A percentile compares a stretch with the other conserved stretches of the same genome.
Conservation (phyloP, 1,140 invertebrate genomes). For the Thalassaphorura encarpata region DNA sequence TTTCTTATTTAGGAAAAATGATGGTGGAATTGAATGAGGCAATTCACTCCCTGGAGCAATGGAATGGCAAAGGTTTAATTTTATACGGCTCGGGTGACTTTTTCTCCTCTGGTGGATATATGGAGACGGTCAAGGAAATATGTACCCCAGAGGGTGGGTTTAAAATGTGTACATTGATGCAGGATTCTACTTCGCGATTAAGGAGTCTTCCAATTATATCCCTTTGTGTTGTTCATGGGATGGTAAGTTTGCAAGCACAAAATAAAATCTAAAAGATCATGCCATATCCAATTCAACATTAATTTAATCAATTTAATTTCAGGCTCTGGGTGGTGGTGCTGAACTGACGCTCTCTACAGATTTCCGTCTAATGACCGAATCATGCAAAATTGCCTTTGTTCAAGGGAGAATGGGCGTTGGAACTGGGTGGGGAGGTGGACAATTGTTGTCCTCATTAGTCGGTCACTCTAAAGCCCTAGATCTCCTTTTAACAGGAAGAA, state of each 20-base stretch:
- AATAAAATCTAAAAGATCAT: not conserved
- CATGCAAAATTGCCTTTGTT: conserved; percentile 41
- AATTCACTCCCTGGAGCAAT: conserved; percentile 41
- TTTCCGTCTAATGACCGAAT: conserved; percentile 42
- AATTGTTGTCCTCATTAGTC: conserved; percentile 40
- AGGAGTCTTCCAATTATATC: conserved; percentile 44
- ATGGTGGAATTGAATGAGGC: conserved; percentile 47
- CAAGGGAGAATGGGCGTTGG: conserved; percentile 48
- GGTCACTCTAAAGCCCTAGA: conserved; percentile 42
- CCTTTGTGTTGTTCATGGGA: conserved; percentile 46
- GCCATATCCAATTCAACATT: not conserved
- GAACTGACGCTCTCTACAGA: conserved; percentile 49
- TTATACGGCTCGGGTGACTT: conserved; percentile 41
- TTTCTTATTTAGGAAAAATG: conserved; percentile 45
- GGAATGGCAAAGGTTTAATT: conserved; percentile 48
- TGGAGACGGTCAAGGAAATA: conserved; percentile 42
- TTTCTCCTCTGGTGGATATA: conserved; percentile 52
- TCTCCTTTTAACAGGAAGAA: conserved; percentile 39
- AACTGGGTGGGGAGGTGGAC: conserved; percentile 49
- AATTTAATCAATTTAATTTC: not conserved
- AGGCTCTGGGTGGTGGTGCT: conserved; percentile 50
- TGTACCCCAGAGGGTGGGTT: conserved; percentile 37
- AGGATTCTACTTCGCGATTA: conserved; percentile 41
- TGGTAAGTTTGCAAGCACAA: conserved; percentile 21
- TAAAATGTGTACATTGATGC: conserved; percentile 46